Evolutionary conservation across 2,113 vertebrate species (phyloP).

Genomic region (Hippocampus mohnikei): DNA sequence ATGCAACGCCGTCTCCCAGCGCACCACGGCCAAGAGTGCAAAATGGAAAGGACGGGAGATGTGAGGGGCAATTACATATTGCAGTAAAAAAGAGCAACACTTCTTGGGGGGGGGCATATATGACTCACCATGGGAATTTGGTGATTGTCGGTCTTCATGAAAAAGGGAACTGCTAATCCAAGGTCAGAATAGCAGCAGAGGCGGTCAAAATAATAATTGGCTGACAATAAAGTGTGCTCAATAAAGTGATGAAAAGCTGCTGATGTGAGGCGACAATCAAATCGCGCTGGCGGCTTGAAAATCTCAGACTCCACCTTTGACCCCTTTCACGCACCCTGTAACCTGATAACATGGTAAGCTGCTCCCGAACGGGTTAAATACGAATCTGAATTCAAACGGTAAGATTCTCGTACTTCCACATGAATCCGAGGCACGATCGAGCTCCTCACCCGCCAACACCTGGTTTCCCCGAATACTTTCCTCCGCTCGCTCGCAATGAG

Average conservation of each 20-base stretch:
- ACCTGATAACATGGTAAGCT: no score
- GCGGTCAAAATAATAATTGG: no score
- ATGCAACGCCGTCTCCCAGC: constrained; percentile 14
- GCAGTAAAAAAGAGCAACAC: background rate
- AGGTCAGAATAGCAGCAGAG: background rate
- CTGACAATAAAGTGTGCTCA: no score
- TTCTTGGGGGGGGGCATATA: background rate
- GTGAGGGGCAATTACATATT: background rate
- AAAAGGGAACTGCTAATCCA: background rate
- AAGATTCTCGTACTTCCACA: constrained; percentile 35
- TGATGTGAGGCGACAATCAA: no score
- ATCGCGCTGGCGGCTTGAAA: no score
- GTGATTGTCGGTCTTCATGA: background rate
- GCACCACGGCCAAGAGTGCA: background rate
- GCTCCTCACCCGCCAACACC: constrained; percentile 66
- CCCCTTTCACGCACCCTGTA: no score
- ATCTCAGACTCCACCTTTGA: no score
- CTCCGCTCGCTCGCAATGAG: constrained; percentile 55
- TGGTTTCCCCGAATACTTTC: constrained; percentile 62
- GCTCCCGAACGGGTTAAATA: background rate
- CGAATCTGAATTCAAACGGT: background rate
- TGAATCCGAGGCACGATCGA: constrained; percentile 47
- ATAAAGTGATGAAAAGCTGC: background rate
- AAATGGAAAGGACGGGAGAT: background rate
- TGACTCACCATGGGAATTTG: background rate